Base-by-base conservation (phyloP, 1,140 invertebrate genomes). In the Brachionus rotundiformis region DNA sequence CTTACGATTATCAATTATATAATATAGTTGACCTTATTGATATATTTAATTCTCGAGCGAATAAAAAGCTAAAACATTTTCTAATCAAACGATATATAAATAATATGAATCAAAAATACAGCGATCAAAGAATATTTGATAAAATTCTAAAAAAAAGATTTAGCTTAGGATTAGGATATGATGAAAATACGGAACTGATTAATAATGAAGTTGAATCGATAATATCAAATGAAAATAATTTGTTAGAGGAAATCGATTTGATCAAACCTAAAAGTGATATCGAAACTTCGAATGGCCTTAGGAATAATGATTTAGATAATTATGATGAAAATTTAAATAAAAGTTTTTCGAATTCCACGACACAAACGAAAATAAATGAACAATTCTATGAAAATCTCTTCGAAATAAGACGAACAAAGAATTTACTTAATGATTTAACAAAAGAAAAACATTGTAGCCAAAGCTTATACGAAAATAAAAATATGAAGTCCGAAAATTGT, bases 11-110 rank as follows among this genome's bases (percentile, higher is more conserved):
- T 6, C 84, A 75, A 4, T 76, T 85, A 23, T 47, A 82, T 13
- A 80, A 86, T 39, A 84, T 86, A 39, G 86, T 87, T 0, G 84
- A 87, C 59, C 65, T 86, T 10, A 87, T 87, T 39, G 86, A 87
- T 81, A 36, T 83, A 8, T 82, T 84, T 25, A 85, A 85, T 77
- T 79, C 82, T 1, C 80, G 85, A 41, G 8, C 33, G 39, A 81
- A 39, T 33, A 5, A 54, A 36, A 79, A 63, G 5, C 4, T 59
- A 54, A 16, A 23, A 73, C 3, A 13, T 13, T 73, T 44, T 41
- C 11, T 73, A 41, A 41, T 73, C 2, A 73, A 73, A 7, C 68
- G 68, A 0, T 68, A 68, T 68, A 8, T 41, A 44, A 27, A 44
- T 13, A 73, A 25, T 13, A 36, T 71, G 65, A 41, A 73, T 41